Base-by-base conservation (phyloP, 2,797 vertebrate species). In the Megalops cyprinoides region DNA sequence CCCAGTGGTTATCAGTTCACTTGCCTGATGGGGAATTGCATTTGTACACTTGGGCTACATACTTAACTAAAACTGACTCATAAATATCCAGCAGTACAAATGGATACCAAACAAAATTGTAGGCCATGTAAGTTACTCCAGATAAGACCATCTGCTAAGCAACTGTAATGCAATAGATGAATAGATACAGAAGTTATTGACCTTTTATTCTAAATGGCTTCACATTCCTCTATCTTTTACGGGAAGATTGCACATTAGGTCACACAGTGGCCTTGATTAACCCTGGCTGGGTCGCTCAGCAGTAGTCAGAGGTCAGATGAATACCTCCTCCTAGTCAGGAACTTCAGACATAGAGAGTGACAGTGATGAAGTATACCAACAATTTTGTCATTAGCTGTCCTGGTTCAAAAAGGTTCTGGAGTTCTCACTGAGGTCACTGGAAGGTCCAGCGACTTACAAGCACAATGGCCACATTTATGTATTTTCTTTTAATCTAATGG, bases 301-400 rank as follows among this genome's bases (percentile, higher is more conserved):
- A 23, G 7, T 42, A 28, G 67, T 71, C 39, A 71, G n/a, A 44
- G n/a, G n/a, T n/a, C n/a, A n/a, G n/a, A n/a, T 69, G 8, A 15
- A 18, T 15, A 31, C 18, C 37, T 44, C 67, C 39, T 42, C 20
- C 67, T 39, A 42, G 37, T n/a, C 67, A 44, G 37, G 14, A 71
- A 71, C 67, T 71, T 71, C 67, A 71, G 67, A 71, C 18, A 44
- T 31, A 67, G 62, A 14, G 39, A 71, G 37, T 71, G 67, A 71
- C 67, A 71, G 37, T 71, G 67, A 71, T 23, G 8, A 44, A 71
- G 37, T 71, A 71, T n/a, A 28, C 37, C 67, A 31, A 18, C 23
- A 42, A 71, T 71, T 71, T 71, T 44, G 67, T 44, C 67, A 71
- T 71, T 71, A 71, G 44, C 20, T 20, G 10, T 8, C 37, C 18